Evolutionary conservation across 2,797 vertebrate species (phyloP), one percentile per base, ranked within the genome.

Genomic region (Crocidura indochinensis): DNA sequence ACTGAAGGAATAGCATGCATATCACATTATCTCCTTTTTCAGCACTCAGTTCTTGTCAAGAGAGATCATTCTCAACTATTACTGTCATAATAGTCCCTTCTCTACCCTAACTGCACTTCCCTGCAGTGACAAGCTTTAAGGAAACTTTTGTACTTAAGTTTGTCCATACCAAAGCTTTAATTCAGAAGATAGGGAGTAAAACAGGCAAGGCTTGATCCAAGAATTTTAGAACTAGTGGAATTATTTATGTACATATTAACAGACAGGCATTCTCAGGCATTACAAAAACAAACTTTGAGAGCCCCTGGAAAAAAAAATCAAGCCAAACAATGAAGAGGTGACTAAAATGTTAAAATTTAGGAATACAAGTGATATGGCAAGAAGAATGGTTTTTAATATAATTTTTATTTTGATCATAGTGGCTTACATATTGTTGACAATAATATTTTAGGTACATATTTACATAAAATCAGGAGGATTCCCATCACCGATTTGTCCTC

Each of bases 311-410:
- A 2, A 12, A 88, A 88, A 79, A 49, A 62, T 51, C 14, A 46
- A 85, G 29, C 15, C 8, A 11, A 53, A 62, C 60, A 73, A 56
- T 46, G 38, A 84, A 88, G 38, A 84, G 83, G 15, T 12, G 31
- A 75, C 68, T 29, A 67, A 49, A 74, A 85, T 85, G 67, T 31
- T 80, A 51, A 89, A 89, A 84, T 80, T 75, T 24, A 62, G 10
- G 51, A 74, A 75, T 72, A 56, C 27, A 62, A 49, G 51, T 68
- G 75, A 17, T 24, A 56, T 60, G 80, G 38, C 46, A 84, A 84
- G 46, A 76, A 84, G 46, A 76, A 73, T 53, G 67, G n/a, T 80
- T 44, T 74, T 89, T 38, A n/a, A 49, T 19, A 29, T n/a, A n/a
- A n/a, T n/a, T n/a, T n/a, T n/a, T n/a, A n/a, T n/a, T n/a, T n/a